Conservation (phyloP, 2,888 invertebrate species). For the Drosophila quinaria region DNA sequence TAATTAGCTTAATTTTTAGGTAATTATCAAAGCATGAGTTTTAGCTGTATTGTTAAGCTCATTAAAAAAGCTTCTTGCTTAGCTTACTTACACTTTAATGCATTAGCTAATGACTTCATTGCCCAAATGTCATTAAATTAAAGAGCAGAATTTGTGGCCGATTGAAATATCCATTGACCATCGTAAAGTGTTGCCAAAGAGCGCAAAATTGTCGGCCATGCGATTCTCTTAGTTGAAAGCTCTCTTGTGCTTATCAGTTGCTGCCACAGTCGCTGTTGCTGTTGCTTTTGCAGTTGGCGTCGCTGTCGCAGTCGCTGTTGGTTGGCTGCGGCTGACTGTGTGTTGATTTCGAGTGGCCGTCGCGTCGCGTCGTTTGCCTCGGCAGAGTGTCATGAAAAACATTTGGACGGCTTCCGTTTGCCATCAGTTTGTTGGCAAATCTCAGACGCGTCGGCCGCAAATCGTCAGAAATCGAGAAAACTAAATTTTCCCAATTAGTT, state of each 20-base stretch:
- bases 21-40: background rate
- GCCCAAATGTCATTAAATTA: conserved; percentile 25
- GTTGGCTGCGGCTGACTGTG: conserved; percentile 27
- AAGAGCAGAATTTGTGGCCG: conserved; percentile 27
- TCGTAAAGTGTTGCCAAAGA: conserved; percentile 13
- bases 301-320: conserved; percentile 43
- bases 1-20: background rate
- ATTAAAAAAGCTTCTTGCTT: background rate
- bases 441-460: conserved; percentile 81
- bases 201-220: conserved; percentile 3
- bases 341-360: conserved; percentile 47
- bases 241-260: conserved; percentile 58
- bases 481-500: conserved; percentile 4
- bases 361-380: conserved; percentile 16
- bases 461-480: conserved; percentile 5
- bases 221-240: conserved; percentile 32
- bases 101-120: conserved; percentile 45
- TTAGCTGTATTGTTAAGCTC: background rate
- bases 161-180: conserved; percentile 5
- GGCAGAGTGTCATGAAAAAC: conserved; percentile 71
- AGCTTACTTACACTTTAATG: conserved; percentile 11
- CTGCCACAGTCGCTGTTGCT: conserved; percentile 9
- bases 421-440: conserved; percentile 83
- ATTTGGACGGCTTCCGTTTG: conserved; percentile 76
- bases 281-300: conserved; percentile 17